Evolutionary conservation across 2,888 invertebrate genomes (phyloP).

Genomic region (Drosophila sordidula): DNA sequence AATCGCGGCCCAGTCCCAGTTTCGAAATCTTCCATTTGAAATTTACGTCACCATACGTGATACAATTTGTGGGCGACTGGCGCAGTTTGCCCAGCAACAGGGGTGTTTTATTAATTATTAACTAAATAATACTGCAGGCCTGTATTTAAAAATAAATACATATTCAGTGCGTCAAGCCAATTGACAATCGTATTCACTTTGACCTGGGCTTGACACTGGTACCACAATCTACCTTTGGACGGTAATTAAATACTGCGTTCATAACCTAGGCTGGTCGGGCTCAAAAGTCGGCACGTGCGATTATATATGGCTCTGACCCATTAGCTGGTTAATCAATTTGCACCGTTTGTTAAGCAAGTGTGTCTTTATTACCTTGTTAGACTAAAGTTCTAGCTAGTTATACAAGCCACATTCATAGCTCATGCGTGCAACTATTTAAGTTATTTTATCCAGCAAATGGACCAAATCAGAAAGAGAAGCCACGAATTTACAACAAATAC

Average conservation of each 20-base stretch:
- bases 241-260: not conserved
- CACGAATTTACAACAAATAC: slow-evolving; percentile 7
- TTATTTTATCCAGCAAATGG: slow-evolving; percentile 20
- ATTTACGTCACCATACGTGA: slow-evolving; percentile 55
- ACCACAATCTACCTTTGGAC: not conserved
- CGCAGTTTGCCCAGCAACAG: slow-evolving; percentile 8
- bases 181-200: no score
- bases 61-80: slow-evolving; percentile 36
- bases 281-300: not conserved
- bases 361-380: not conserved
- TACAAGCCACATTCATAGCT: slow-evolving; percentile 10
- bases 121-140: not conserved
- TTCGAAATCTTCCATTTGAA: slow-evolving; percentile 44
- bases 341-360: not conserved
- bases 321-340: not conserved
- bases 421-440: slow-evolving; percentile 34
- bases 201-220: not conserved
- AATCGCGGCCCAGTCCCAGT: slow-evolving; percentile 70
- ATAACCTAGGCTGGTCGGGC: not conserved
- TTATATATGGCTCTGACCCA: not conserved
- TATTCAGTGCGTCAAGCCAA: no score
- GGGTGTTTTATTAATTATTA: not conserved
- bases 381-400: not conserved
- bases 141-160: not conserved
- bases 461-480: slow-evolving; percentile 13